A percentile compares a stretch with the other conserved stretches of the same genome.
These are phyloP conservation scores for Aleadryas rufinucha DNA, from an alignment of 2,113 vertebrate genomes.

Conservation along the genomic window DNA sequence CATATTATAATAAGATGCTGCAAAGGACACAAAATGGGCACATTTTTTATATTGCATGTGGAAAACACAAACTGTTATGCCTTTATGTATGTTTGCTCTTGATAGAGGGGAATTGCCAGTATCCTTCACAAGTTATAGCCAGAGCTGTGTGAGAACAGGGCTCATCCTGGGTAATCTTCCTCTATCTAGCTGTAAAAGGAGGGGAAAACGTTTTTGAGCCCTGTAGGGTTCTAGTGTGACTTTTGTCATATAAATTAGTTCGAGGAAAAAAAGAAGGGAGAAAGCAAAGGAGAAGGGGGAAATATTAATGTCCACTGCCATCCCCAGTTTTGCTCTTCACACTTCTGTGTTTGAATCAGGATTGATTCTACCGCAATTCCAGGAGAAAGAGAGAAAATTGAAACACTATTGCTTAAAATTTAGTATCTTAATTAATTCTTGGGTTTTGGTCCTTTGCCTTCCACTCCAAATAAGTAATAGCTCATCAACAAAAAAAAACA, in stretches of 20 bases:
- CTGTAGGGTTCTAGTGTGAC: not conserved
- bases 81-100: not conserved
- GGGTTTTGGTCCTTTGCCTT: not conserved
- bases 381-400: not conserved
- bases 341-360: not conserved
- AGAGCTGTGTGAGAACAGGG: not conserved
- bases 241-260: not conserved
- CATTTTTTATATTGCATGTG: not conserved
- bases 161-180: not conserved
- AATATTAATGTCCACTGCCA: not conserved
- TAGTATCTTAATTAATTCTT: not conserved
- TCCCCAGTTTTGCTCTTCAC: accelerated
- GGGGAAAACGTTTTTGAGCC: not conserved
- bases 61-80: not conserved
- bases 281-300: not conserved
- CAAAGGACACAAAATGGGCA: not conserved
- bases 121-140: not conserved
- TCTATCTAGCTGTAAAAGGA: not conserved
- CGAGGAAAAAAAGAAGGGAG: not conserved
- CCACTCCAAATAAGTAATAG: not conserved
- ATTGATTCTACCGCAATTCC: not conserved
- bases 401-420: not conserved
- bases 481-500: not conserved
- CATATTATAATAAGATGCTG: not conserved
- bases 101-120: not conserved